These are phyloP conservation scores for Amiota communis DNA, from an alignment of 2,888 invertebrate genomes.

Conservation along the genomic window DNA sequence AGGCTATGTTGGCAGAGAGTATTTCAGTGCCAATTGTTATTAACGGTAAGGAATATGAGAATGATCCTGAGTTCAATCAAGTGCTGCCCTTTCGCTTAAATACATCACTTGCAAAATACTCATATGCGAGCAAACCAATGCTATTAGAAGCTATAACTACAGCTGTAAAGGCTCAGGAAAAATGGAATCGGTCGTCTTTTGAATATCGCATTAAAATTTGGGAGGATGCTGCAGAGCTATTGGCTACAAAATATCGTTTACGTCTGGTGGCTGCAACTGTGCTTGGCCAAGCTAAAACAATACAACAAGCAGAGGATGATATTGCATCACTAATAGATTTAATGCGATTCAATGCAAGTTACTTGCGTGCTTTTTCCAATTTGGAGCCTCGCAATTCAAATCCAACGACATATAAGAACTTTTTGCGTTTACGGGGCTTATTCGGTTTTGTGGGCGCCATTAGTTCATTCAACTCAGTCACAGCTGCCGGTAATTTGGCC, in stretches of 20 bases:
- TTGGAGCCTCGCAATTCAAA: constrained; percentile 91
- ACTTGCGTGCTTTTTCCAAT: constrained; percentile 85
- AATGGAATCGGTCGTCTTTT: constrained; percentile 90
- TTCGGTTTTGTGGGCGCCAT: constrained; percentile 98
- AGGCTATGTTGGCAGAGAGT: constrained; percentile 77
- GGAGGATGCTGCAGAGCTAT: constrained; percentile 89
- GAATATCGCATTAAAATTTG: constrained; percentile 86
- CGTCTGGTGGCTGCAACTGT: constrained; percentile 94
- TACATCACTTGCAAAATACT: constrained; percentile 89
- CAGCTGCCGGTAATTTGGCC: constrained; percentile 96
- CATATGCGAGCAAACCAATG: constrained; percentile 87
- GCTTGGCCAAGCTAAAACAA: constrained; percentile 95
- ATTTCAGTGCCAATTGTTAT: constrained; percentile 94
- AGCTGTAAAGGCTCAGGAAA: constrained; percentile 82
- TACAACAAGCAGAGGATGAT: constrained; percentile 97
- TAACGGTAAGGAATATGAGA: constrained; percentile 86
- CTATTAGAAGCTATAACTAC: constrained; percentile 87
- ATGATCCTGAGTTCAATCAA: constrained; percentile 84
- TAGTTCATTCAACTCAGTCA: constrained; percentile 98
- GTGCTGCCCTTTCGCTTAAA: constrained; percentile 89
- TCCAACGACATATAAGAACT: constrained; percentile 82
- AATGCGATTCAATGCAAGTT: constrained; percentile 85
- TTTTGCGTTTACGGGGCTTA: constrained; percentile 87
- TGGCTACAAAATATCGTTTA: constrained; percentile 89
- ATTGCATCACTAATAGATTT: constrained; percentile 95